Percentiles rank a stretch among this genome's conserved stretches.
Evolutionary conservation across 2,888 invertebrate species (phyloP).

Genomic region (Tyria jacobaeae): DNA sequence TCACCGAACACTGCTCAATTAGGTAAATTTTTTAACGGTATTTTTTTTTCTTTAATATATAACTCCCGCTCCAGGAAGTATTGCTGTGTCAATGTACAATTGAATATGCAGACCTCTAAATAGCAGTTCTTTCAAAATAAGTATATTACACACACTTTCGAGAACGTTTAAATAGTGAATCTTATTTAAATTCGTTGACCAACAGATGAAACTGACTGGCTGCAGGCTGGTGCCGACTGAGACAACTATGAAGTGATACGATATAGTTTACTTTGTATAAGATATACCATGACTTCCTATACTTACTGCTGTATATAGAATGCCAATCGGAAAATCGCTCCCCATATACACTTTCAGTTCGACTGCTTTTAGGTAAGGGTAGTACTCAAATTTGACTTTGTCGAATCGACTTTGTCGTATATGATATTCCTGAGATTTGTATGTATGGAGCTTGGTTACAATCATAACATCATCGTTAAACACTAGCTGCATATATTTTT

Average conservation of each 20-base stretch:
- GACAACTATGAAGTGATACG: not conserved
- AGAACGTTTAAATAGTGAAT: not conserved
- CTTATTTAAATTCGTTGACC: not conserved
- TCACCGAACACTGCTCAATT: no score
- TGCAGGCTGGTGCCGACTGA: slow-evolving; percentile 6
- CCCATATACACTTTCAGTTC: not conserved
- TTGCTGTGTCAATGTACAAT: no score
- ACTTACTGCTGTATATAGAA: not conserved
- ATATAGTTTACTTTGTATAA: slow-evolving; percentile 4
- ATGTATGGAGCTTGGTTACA: no score
- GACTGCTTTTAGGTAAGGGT: no score
- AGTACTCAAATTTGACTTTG: no score
- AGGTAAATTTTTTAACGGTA: no score
- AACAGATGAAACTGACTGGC: slow-evolving; percentile 18
- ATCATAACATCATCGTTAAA: no score
- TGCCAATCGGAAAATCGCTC: not conserved
- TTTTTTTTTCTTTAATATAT: no score
- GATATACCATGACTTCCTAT: not conserved
- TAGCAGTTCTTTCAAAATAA: not conserved
- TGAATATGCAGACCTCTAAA: no score
- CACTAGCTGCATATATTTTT: no score
- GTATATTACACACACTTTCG: not conserved
- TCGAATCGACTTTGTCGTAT: no score
- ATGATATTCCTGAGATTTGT: not conserved
- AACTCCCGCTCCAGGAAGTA: no score